Percentiles rank a stretch among this genome's conserved stretches.
Evolutionary conservation across 2,797 vertebrate species (phyloP).

Genomic region (Toxotes lorentzi): DNA sequence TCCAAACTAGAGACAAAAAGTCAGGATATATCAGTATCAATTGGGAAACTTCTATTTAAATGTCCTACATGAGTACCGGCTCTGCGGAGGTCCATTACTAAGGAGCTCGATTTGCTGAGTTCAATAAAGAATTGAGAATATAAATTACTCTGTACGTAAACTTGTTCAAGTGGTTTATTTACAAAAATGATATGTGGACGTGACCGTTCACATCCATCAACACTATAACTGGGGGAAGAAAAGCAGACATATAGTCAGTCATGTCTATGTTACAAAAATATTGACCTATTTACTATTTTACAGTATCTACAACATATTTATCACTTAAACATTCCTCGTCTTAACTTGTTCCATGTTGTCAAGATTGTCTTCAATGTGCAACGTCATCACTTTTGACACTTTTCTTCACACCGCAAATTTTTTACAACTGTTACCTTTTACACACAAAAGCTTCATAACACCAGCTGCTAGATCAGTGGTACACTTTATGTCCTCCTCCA

Average conservation of each 20-base stretch:
- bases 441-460: slow-evolving; percentile 76
- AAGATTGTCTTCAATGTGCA: slow-evolving; percentile 78
- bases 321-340: slow-evolving; percentile 69
- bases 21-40: neutral
- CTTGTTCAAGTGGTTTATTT: slow-evolving; percentile 80
- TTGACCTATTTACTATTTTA: slow-evolving; percentile 83
- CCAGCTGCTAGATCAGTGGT: slow-evolving; percentile 52
- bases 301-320: slow-evolving; percentile 85
- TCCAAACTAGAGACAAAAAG: neutral
- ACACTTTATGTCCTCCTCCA: slow-evolving; percentile 58
- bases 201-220: slow-evolving; percentile 59
- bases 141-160: neutral
- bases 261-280: slow-evolving; percentile 86
- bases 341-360: slow-evolving; percentile 65
- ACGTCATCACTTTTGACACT: slow-evolving; percentile 60
- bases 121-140: neutral
- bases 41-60: neutral
- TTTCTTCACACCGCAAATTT: slow-evolving; percentile 60
- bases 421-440: slow-evolving; percentile 42
- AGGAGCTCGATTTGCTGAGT: neutral
- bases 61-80: neutral
- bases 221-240: slow-evolving; percentile 59
- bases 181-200: slow-evolving; percentile 68
- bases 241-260: slow-evolving; percentile 71
- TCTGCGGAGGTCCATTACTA: too few relatives aligned